A percentile compares a stretch with the other conserved stretches of the same genome.
These are phyloP conservation scores for Rhabdornis inornatus DNA, from an alignment of 2,113 vertebrate species.

Conservation along the genomic window DNA sequence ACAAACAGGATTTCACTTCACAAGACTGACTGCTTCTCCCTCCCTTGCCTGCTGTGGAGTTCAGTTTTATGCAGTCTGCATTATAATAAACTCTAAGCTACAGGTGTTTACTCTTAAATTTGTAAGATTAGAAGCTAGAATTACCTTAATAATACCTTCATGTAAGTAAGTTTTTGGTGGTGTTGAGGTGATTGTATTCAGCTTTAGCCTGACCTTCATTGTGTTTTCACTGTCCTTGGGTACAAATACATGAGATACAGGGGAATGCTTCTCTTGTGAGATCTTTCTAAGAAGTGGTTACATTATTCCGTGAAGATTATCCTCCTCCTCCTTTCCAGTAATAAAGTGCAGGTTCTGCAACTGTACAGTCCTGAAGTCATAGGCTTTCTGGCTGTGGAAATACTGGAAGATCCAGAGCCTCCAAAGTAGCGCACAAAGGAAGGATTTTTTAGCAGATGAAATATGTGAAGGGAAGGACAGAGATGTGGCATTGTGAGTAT, in stretches of 20 bases:
- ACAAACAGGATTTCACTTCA: slow-evolving; percentile 39
- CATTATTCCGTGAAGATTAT: not conserved
- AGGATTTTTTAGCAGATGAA: not conserved
- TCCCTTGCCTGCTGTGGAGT: not conserved
- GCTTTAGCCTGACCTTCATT: not conserved
- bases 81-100: slow-evolving; percentile 5
- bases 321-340: not conserved
- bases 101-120: not conserved
- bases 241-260: not conserved
- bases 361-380: not conserved
- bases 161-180: not conserved
- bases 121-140: not conserved
- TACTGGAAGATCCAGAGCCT: not conserved
- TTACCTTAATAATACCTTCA: not conserved
- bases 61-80: slow-evolving; percentile 1
- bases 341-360: not conserved
- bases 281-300: not conserved
- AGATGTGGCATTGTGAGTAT: not conserved
- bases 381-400: not conserved
- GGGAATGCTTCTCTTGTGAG: not conserved
- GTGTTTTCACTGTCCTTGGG: not conserved
- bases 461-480: not conserved
- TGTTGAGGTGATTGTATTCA: not conserved
- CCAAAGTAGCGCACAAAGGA: not conserved
- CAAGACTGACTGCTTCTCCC: not conserved